Conservation (phyloP, 2,113 vertebrate species). For the Cynocephalus volans region DNA sequence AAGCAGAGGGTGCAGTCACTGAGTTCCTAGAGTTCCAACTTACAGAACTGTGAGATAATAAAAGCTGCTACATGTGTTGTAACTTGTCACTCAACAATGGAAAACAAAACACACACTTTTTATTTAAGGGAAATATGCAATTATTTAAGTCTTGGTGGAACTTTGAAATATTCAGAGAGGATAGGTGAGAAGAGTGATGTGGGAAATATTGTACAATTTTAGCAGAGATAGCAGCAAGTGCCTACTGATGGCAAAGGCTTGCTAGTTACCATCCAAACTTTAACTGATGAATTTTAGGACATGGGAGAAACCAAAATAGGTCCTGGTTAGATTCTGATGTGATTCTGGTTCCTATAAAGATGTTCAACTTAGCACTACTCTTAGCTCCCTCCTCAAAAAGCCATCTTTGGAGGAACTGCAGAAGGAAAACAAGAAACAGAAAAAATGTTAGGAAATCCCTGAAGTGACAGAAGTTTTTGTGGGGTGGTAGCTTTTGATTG, state of each 20-base stretch:
- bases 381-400: background rate
- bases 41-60: background rate
- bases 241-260: background rate
- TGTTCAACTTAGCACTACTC: background rate
- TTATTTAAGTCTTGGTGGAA: background rate
- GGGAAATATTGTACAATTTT: background rate
- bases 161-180: slow-evolving; percentile 8
- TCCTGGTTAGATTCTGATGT: background rate
- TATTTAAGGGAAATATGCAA: background rate
- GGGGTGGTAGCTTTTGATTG: background rate
- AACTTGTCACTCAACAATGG: background rate
- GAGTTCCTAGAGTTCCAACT: background rate
- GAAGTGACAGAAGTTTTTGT: background rate
- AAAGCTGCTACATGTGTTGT: background rate
- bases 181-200: background rate
- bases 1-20: background rate
- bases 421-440: background rate
- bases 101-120: background rate
- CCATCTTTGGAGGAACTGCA: background rate
- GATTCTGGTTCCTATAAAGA: background rate
- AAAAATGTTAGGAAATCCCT: background rate
- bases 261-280: background rate
- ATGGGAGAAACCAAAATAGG: background rate
- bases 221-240: background rate
- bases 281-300: background rate